Evolutionary conservation across 2,113 vertebrate species (phyloP).

Genomic region (Gracilinanus agilis): DNA sequence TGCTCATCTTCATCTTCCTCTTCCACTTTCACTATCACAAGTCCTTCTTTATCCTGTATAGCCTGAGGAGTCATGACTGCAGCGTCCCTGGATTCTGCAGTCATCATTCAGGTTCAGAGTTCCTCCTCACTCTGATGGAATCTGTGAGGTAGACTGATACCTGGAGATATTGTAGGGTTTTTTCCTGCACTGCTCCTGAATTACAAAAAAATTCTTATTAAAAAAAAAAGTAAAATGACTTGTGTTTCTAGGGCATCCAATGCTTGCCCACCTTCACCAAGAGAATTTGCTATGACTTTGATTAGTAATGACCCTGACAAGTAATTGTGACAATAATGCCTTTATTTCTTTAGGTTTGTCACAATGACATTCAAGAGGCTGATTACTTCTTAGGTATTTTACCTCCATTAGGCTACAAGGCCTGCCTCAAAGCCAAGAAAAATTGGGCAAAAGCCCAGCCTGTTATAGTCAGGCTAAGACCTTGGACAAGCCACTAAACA

Average conservation of each 20-base stretch:
- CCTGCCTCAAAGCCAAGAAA: background rate
- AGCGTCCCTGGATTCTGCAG: conserved; percentile 78
- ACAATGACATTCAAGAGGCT: background rate
- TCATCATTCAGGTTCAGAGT: conserved; percentile 70
- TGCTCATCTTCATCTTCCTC: conserved; percentile 78
- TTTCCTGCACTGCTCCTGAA: conserved; percentile 49
- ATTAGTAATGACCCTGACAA: background rate
- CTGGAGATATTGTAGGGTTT: background rate
- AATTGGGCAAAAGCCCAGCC: background rate
- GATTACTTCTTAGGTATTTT: background rate
- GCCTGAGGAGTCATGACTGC: conserved; percentile 69
- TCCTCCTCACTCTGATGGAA: background rate
- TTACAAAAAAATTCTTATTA: conserved; percentile 11
- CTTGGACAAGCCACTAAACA: background rate
- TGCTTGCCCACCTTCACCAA: background rate
- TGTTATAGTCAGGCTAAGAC: background rate
- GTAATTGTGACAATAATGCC: background rate
- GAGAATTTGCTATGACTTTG: background rate
- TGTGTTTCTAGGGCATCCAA: background rate
- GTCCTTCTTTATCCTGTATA: conserved; percentile 75
- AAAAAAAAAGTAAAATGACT: conserved; percentile 37
- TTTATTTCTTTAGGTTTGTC: conserved; percentile 5
- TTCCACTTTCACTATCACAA: conserved; percentile 79
- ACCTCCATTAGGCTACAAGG: background rate
- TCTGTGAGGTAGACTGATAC: background rate